Conservation (phyloP, 2,113 vertebrate species). For the Nothoprocta perdicaria region DNA sequence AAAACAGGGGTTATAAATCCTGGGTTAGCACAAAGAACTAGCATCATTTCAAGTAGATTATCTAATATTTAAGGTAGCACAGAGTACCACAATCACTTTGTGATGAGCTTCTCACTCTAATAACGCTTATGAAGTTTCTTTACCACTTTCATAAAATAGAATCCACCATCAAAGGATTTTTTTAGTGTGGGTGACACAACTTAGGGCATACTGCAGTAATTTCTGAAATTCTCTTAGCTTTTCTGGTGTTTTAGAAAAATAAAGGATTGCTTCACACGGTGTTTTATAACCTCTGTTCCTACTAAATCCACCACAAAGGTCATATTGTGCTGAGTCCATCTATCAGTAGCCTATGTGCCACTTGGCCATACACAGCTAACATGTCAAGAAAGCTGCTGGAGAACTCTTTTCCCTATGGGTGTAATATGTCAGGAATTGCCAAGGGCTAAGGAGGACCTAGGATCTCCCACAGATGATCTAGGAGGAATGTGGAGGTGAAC, state of each 20-base stretch:
- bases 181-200: background rate
- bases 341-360: background rate
- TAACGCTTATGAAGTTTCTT: background rate
- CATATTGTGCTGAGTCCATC: accelerated
- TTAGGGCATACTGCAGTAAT: background rate
- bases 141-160: background rate
- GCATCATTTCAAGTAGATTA: background rate
- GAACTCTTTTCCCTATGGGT: background rate
- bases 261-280: background rate
- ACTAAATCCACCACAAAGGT: background rate
- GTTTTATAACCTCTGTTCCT: background rate
- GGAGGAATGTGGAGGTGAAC: background rate
- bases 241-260: background rate
- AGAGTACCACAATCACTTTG: background rate
- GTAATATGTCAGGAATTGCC: background rate
- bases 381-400: background rate
- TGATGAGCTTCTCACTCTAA: background rate
- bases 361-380: background rate
- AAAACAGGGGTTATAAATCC: background rate
- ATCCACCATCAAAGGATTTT: background rate
- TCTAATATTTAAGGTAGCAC: background rate
- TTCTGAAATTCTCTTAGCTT: background rate
- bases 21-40: background rate
- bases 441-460: background rate
- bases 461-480: background rate